Evolutionary conservation across 2,113 vertebrate genomes (phyloP).

Genomic region (Brachyistius frenatus): DNA sequence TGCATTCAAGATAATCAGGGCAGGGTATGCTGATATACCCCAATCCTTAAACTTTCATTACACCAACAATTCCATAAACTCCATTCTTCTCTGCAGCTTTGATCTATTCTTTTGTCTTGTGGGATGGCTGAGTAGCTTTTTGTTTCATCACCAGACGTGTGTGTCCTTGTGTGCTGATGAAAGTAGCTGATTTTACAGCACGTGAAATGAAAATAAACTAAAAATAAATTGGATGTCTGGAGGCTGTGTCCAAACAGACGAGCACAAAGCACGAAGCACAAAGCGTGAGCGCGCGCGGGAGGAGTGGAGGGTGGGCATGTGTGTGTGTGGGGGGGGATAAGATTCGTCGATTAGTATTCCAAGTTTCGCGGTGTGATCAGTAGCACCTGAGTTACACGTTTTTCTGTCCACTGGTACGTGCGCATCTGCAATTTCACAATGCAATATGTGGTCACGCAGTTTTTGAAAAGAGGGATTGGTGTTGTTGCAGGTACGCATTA

Average conservation of each 20-base stretch:
- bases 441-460: not conserved
- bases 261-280: no score
- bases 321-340: no score
- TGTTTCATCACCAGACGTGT: constrained; percentile 57
- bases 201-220: constrained; percentile 38
- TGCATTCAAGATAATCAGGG: constrained; percentile 53
- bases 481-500: not conserved
- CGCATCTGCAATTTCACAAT: not conserved
- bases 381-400: no score
- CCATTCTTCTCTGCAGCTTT: constrained; percentile 43
- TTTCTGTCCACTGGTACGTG: no score
- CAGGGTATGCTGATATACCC: constrained; percentile 28
- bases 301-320: no score
- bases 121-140: constrained; percentile 53
- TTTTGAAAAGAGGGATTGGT: constrained; percentile 16
- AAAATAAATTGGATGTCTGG: constrained; percentile 56
- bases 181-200: constrained; percentile 64
- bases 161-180: constrained; percentile 70
- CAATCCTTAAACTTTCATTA: constrained; percentile 62
- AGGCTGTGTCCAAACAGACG: constrained; percentile 9
- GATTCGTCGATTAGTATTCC: no score
- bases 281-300: no score
- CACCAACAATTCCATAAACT: constrained; percentile 23
- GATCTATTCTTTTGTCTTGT: constrained; percentile 43
- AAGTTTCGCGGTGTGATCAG: no score